Conservation (phyloP, 2,113 vertebrate genomes). For the Acanthochromis polyacanthus region DNA sequence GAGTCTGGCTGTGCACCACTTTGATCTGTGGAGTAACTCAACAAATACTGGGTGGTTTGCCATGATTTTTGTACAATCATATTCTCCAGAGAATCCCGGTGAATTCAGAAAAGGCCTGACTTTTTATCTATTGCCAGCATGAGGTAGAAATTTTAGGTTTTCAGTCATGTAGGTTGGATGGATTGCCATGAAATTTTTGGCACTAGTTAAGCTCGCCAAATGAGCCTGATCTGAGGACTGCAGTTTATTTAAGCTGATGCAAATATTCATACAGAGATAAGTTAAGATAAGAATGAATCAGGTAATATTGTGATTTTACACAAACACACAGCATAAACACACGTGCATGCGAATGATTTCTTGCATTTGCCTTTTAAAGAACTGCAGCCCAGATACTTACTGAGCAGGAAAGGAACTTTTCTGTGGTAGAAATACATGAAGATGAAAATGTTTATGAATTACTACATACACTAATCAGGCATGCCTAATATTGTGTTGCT, state of each 20-base stretch:
- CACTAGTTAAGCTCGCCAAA: neutral
- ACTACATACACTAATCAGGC: too few species aligned
- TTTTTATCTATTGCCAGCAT: too few species aligned
- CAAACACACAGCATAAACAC: too few species aligned
- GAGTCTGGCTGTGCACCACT: constrained; percentile 4
- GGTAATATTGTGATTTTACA: too few species aligned
- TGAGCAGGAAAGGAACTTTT: too few species aligned
- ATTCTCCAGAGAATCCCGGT: neutral
- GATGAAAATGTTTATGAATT: too few species aligned
- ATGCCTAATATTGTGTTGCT: too few species aligned
- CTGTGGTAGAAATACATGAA: too few species aligned
- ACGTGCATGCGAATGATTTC: too few species aligned
- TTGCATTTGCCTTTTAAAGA: too few species aligned
- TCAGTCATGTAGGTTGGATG: neutral
- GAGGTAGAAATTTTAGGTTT: neutral
- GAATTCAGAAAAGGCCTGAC: neutral
- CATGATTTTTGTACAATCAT: neutral
- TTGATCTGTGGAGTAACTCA: neutral
- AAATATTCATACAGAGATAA: neutral
- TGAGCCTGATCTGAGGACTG: neutral
- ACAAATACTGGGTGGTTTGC: neutral
- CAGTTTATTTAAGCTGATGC: neutral
- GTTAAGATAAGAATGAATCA: too few species aligned
- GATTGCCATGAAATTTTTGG: neutral
- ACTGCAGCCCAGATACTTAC: too few species aligned